Evolutionary conservation across 2,888 invertebrate genomes (phyloP), one percentile per base, ranked within the genome.

Genomic region (Masnerella sp.): DNA sequence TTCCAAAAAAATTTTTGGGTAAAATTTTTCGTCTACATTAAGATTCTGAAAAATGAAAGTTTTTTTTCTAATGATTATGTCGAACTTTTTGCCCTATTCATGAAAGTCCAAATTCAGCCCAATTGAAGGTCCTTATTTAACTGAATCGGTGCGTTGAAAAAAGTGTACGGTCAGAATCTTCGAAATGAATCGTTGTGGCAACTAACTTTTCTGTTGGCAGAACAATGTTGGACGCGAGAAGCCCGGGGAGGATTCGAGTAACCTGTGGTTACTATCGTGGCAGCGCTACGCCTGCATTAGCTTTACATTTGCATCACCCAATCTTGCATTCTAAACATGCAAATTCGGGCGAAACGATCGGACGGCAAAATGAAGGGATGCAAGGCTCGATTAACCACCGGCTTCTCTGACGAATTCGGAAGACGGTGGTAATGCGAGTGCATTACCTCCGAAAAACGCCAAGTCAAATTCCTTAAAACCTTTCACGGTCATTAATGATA

Each of bases 251-350:
- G 78, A 80, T 78, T 76, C 72, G 78, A 78, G 80, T 82, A 85
- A 83, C 85, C 85, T 84, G 82, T 85, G 81, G 85, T 86, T 85
- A 85, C 78, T 79, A 75, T 69, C 74, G 65, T 76, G 71, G 77
- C 77, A 75, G 75, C 76, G 81, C 78, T 81, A 79, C 79, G 71
- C 76, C 72, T 76, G 82, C 79, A 79, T 82, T 82, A 80, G 79
- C 78, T 79, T 80, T 82, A 81, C 80, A 77, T 80, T 78, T 79
- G 78, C 78, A 77, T 80, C 81, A 78, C 78, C 81, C 79, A 80
- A 83, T 83, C 79, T 80, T 76, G 75, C 80, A 80, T 80, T 81
- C 79, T 79, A 76, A 74, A 77, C 79, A 84, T 84, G 84, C 84
- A 84, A 84, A 84, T 84, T 82, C 80, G 74, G 69, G 76, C 78